Conservation (phyloP, 2,113 vertebrate species). For the Toxotes jaculatrix region DNA sequence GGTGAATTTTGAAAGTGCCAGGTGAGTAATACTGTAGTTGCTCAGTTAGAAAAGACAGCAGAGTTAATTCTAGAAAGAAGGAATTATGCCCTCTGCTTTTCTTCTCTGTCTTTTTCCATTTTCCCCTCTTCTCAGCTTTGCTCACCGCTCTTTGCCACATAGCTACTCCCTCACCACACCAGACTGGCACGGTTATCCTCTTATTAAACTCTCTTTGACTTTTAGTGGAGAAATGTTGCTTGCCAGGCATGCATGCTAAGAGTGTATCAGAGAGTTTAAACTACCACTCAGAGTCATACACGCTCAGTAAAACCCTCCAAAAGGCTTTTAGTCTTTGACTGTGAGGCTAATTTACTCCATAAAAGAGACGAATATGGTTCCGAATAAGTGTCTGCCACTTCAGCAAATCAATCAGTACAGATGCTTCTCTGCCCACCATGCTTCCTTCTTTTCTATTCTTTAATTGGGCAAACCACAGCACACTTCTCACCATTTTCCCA, state of each 20-base stretch:
- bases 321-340: slow-evolving; percentile 17
- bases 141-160: slow-evolving; percentile 50
- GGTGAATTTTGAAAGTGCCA: not conserved
- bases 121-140: slow-evolving; percentile 12
- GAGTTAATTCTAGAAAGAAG: not conserved
- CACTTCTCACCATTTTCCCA: not conserved
- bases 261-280: slow-evolving; percentile 53
- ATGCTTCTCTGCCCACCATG: not conserved
- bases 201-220: slow-evolving; percentile 59
- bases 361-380: slow-evolving; percentile 13
- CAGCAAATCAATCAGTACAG: slow-evolving; percentile 21
- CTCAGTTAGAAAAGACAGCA: not conserved
- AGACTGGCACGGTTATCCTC: slow-evolving; percentile 57
- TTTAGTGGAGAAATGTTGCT: slow-evolving; percentile 31
- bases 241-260: slow-evolving; percentile 40
- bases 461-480: not conserved
- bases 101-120: slow-evolving; percentile 12
- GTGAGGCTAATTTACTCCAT: not conserved
- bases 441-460: slow-evolving; percentile 13
- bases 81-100: not conserved
- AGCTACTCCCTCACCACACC: slow-evolving; percentile 46
- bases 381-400: slow-evolving; percentile 26
- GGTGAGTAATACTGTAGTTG: not conserved
- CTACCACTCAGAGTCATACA: slow-evolving; percentile 34
- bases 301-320: slow-evolving; percentile 41